Evolutionary conservation across 2,797 vertebrate genomes (phyloP).

Genomic region (Notolabrus celidotus): DNA sequence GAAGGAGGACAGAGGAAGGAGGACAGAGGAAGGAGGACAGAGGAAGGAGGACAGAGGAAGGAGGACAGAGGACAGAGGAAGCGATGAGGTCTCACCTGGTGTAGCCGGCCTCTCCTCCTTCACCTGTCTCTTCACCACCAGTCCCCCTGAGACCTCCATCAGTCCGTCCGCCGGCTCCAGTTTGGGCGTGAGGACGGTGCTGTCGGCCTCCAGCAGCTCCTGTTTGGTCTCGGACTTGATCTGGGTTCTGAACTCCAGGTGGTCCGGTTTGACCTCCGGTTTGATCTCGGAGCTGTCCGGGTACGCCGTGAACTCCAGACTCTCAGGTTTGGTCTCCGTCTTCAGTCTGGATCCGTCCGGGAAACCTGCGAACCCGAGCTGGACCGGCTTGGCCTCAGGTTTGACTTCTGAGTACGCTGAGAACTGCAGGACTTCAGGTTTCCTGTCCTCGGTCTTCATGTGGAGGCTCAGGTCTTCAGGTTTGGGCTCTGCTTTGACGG

Average conservation of each 20-base stretch:
- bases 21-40: no score
- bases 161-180: conserved; percentile 77
- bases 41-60: no score
- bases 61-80: no score
- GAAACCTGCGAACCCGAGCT: conserved; percentile 32
- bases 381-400: conserved; percentile 62
- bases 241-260: conserved; percentile 25
- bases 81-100: conserved; percentile 70
- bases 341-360: conserved; percentile 53
- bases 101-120: conserved; percentile 80
- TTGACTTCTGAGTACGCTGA: conserved; percentile 55
- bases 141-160: conserved; percentile 60
- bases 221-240: conserved; percentile 71
- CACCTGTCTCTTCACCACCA: conserved; percentile 74
- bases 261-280: conserved; percentile 57
- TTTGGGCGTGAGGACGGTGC: conserved; percentile 81
- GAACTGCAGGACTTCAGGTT: conserved; percentile 54
- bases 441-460: conserved; percentile 53
- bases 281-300: conserved; percentile 72
- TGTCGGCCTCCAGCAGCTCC: conserved; percentile 81
- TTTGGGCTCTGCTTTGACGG: conserved; percentile 75
- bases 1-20: no score
- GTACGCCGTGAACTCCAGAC: conserved; percentile 46
- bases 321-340: conserved; percentile 62
- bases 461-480: conserved; percentile 66